Evolutionary conservation across 2,888 invertebrate genomes (phyloP), one percentile per base, ranked within the genome.

Genomic region (Melanchra persicariae): DNA sequence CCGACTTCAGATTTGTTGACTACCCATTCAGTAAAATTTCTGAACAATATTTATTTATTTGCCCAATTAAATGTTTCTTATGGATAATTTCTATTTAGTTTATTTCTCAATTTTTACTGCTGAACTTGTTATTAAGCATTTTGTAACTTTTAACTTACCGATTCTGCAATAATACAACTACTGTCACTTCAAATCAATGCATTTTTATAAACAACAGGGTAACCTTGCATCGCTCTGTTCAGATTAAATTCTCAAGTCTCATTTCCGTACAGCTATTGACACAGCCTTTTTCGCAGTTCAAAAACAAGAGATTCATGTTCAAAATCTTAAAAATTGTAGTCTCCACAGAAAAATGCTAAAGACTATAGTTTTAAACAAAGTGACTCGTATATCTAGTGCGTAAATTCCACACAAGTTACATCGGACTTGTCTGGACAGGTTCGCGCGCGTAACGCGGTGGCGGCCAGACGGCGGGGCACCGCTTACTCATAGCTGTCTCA

Each of bases 391-490:
- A 74, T 67, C 79, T 77, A 81, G 81, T 84, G 85, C 82, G 85
- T 87, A 87, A 87, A 87, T 85, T 87, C 85, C 85, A 78, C 66
- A 70, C 79, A 72, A 77, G 85, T 85, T 81, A 84, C 82, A 81
- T 79, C 82, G 85, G 80, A 81, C 83, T 83, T 79, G 79, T 75
- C 81, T 72, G 83, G 89, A 92, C 92, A 77, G 91, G 92, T 91
- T 92, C 85, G 61, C 72, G 57, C 64, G 91, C 89, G 93, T 93
- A 93, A 91, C 89, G 85, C 91, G 86, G 92, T 89, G 87, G 92
- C 88, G 37, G 74, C 76, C 89, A 91, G 92, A 91, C 92, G 68
- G 90, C 90, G 84, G 81, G 92, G 91, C 90, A 85, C 87, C 88
- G 82, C 83, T 89, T 90, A 91, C 87, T 91, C 90, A 91, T 88